A percentile compares a stretch with the other conserved stretches of the same genome.
Evolutionary conservation across 2,113 vertebrate species (phyloP).

Genomic region (Lamprologus tigripictilis): DNA sequence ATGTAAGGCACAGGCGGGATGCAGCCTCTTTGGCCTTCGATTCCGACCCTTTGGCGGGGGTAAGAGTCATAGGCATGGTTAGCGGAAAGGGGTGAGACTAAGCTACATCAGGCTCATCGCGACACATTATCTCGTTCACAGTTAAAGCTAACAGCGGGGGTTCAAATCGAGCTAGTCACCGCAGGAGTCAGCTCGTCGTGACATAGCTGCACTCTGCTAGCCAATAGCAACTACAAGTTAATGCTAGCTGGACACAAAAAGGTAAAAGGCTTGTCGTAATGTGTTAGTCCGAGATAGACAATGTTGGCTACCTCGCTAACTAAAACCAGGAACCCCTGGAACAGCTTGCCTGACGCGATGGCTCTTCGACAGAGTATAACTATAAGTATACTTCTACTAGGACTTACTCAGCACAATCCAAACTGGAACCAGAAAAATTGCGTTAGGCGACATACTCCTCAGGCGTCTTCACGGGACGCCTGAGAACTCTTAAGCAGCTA

Average conservation of each 20-base stretch:
- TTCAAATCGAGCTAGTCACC: not conserved
- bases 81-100: not conserved
- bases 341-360: not conserved
- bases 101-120: not conserved
- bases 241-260: not conserved
- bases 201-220: not conserved
- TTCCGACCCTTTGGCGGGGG: not conserved
- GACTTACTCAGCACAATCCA: not conserved
- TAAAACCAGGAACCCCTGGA: not conserved
- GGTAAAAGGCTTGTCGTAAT: not conserved
- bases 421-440: not conserved
- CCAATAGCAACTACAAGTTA: not conserved
- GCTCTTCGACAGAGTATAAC: not conserved
- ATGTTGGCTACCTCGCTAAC: not conserved
- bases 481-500: not conserved
- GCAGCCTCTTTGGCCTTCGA: not conserved
- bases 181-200: not conserved
- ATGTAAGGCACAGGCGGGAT: not conserved
- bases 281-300: not conserved
- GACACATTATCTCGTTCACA: not conserved
- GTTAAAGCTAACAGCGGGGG: not conserved
- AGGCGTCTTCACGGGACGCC: not conserved
- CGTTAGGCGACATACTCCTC: not conserved
- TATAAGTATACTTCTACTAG: not conserved
- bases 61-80: not conserved